A percentile compares a stretch with the other conserved stretches of the same genome.
phyloP scores from a whole-genome alignment of 2,888 invertebrate genomes.

The Laothoe populi region DNA sequence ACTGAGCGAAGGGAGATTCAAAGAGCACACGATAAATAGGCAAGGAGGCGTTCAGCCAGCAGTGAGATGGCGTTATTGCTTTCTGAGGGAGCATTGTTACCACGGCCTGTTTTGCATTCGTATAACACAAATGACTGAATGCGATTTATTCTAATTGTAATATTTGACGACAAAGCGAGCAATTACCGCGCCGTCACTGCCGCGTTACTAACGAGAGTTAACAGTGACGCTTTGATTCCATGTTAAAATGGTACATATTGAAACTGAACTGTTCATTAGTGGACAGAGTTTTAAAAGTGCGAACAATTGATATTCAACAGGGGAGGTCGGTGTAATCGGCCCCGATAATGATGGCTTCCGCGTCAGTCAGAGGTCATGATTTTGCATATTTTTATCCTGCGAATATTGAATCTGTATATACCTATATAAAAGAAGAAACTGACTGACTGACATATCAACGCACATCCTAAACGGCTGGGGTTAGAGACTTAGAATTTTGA shows the following conservation, averaged over 20 bases:
- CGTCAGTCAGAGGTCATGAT: constrained; percentile 45
- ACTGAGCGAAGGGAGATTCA: constrained; percentile 40
- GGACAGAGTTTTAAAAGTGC: constrained; percentile 43
- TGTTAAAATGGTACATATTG: constrained; percentile 25
- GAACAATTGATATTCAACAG: constrained; percentile 46
- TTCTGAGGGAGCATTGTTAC: constrained; percentile 49
- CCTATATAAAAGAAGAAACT: too few species aligned
- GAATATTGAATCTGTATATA: constrained; percentile 42
- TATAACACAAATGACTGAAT: constrained; percentile 22
- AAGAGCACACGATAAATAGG: constrained; percentile 59
- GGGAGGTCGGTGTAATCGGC: constrained; percentile 45
- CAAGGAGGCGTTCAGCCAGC: constrained; percentile 49
- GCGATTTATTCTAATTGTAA: constrained; percentile 23
- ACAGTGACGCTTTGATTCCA: constrained; percentile 20
- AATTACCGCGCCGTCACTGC: constrained; percentile 22
- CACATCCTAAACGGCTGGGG: too few species aligned
- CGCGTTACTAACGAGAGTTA: constrained; percentile 21
- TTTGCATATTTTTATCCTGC: constrained; percentile 35
- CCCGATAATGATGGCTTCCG: constrained; percentile 50
- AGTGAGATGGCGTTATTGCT: constrained; percentile 51
- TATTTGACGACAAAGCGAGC: constrained; percentile 35
- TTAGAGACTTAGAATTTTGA: too few species aligned
- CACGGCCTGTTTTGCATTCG: constrained; percentile 43
- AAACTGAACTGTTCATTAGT: constrained; percentile 36
- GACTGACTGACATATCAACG: too few species aligned